These are phyloP conservation scores for Rhynchomys soricoides DNA, from an alignment of 2,113 vertebrate species.

Conservation along the genomic window DNA sequence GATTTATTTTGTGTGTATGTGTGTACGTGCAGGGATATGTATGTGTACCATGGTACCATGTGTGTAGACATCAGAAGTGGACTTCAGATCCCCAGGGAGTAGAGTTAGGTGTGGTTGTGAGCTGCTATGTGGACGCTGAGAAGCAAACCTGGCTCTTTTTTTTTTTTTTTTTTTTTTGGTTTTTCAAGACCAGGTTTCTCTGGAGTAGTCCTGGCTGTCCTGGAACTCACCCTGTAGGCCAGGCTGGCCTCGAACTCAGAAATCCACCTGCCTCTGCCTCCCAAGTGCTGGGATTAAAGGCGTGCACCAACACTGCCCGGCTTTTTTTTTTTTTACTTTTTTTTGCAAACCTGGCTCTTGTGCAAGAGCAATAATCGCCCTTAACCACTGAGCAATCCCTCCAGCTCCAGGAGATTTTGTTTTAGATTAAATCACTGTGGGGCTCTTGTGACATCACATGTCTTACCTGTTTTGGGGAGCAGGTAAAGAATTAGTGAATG, in stretches of 20 bases:
- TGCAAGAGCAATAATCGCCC: not conserved
- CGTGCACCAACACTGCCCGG: no score
- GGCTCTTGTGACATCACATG: not conserved
- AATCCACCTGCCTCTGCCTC: no score
- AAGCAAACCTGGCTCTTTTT: not conserved
- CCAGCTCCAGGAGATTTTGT: slow-evolving; percentile 11
- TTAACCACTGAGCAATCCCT: not conserved
- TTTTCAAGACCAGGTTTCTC: no score
- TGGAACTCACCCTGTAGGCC: no score
- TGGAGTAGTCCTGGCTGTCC: no score
- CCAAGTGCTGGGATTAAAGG: no score
- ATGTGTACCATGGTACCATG: not conserved
- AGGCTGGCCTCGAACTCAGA: no score
- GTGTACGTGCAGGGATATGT: not conserved
- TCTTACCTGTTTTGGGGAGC: not conserved
- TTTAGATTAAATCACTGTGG: not conserved
- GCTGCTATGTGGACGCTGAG: not conserved
- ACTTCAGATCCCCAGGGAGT: not conserved
- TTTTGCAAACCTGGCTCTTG: not conserved
- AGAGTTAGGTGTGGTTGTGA: not conserved
- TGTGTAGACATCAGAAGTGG: not conserved
- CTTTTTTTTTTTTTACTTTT: no score
- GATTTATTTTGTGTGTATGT: not conserved
- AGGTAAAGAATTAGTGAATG: not conserved
- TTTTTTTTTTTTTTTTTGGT: no score